These are phyloP conservation scores for Dipodomys ordii DNA, from an alignment of 2,113 vertebrate genomes.

Conservation along the genomic window DNA sequence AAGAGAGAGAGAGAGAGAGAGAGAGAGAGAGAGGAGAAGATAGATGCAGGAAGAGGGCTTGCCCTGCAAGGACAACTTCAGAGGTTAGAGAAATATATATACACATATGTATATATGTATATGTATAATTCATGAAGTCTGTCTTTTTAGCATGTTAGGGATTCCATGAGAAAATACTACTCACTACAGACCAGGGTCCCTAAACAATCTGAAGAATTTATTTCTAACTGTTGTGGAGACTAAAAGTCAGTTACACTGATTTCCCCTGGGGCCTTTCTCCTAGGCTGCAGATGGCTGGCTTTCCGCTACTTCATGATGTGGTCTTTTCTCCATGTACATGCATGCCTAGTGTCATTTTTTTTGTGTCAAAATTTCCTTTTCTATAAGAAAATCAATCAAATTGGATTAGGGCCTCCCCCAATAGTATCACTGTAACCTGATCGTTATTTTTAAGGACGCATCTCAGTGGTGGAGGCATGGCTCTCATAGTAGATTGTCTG, in stretches of 20 bases:
- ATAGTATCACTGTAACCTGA: background rate
- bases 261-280: background rate
- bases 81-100: background rate
- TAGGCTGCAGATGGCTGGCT: background rate
- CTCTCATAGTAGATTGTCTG: too few species aligned
- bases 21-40: background rate
- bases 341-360: background rate
- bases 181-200: background rate
- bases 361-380: background rate
- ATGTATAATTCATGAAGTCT: background rate
- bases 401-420: background rate
- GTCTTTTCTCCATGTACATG: background rate
- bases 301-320: background rate
- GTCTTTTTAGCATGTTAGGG: background rate
- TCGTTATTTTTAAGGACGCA: background rate
- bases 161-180: background rate
- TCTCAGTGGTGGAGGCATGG: too few species aligned
- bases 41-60: background rate
- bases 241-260: background rate
- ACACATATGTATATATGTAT: too few species aligned
- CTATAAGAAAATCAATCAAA: background rate
- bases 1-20: background rate
- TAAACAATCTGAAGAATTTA: background rate
- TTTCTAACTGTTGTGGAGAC: background rate
- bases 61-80: background rate